Base-by-base conservation (phyloP, 2,113 vertebrate genomes). In the Bagarius yarrelli region DNA sequence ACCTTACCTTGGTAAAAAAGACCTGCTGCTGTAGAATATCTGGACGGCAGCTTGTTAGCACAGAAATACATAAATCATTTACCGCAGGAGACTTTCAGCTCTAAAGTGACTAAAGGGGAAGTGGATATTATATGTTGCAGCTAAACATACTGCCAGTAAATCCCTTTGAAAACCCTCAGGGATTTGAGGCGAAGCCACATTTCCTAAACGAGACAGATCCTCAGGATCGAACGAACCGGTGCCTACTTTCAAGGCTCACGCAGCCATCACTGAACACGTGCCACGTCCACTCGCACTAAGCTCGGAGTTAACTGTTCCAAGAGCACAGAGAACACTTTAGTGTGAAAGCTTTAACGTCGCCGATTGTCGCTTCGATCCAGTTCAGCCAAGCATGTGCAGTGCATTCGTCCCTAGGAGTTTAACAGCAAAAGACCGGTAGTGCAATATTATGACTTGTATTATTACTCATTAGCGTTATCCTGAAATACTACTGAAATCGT, bases 341-440 rank as follows among this genome's bases (percentile, higher is more conserved):
- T 16, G 27, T 12, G 2, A 6, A n/a, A 57, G 14, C 1, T 11
- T 36, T 47, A 47, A 44, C 1, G 60, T 66, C 27, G 47, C 76
- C 12, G 61, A 34, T 66, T 25, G 61, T 25, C 27, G 76, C 76
- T 78, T 78, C 66, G 55, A 78, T 78, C 25, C 6, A 71, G 85
- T 82, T 90, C 86, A 83, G 75, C 88, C 32, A 87, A 91, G 92
- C 88, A 92, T 92, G 93, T 93, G 92, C 91, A 93, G 92, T 90
- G 84, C 88, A 81, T 55, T 82, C 86, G 74, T 86, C 64, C 77
- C 60, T 71, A 44, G 52, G 85, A 82, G 72, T 63, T 86, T 85
- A 71, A 72, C 76, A 23, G 55, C 84, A 86, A 76, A 84, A 86
- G 84, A 89, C 84, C 30, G 75, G 88, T 81, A 83, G 87, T 90